These are phyloP conservation scores for Ectemnius cavifrons DNA, from an alignment of 2,888 invertebrate genomes.

Conservation along the genomic window DNA sequence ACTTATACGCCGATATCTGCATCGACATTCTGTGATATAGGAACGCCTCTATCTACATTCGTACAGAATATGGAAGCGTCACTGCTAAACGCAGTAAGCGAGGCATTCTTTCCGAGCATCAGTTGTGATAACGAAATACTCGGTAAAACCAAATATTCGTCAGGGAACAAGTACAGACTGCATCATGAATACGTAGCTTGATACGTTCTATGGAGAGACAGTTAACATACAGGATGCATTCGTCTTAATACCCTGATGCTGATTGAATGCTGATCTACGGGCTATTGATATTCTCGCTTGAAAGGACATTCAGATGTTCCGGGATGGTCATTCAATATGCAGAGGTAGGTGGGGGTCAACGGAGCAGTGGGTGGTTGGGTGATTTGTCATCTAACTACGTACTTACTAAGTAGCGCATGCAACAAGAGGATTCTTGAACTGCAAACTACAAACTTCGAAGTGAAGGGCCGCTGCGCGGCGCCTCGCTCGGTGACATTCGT, in stretches of 20 bases:
- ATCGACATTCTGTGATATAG: neutral
- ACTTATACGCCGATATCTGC: constrained; percentile 37
- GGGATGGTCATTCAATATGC: constrained; percentile 13
- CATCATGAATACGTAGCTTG: too few species aligned
- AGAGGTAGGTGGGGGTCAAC: constrained; percentile 5
- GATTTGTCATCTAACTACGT: constrained; percentile 44
- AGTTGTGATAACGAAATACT: too few species aligned
- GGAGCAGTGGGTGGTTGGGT: neutral
- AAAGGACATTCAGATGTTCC: constrained; percentile 9
- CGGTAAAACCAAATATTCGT: too few species aligned
- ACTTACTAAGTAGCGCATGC: constrained; percentile 46
- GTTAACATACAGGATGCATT: too few species aligned
- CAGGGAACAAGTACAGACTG: too few species aligned
- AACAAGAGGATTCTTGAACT: constrained; percentile 49
- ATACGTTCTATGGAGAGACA: too few species aligned
- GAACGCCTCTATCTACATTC: neutral
- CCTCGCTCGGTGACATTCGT: constrained; percentile 25
- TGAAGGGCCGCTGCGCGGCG: constrained; percentile 18
- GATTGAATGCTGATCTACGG: neutral
- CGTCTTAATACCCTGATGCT: too few species aligned
- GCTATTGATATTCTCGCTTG: neutral
- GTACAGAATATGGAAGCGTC: too few species aligned
- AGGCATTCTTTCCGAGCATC: too few species aligned
- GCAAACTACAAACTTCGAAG: constrained; percentile 37
- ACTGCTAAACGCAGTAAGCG: too few species aligned